Conservation (phyloP, 2,888 invertebrate genomes). For the Eueremaeus valkanovi region DNA sequence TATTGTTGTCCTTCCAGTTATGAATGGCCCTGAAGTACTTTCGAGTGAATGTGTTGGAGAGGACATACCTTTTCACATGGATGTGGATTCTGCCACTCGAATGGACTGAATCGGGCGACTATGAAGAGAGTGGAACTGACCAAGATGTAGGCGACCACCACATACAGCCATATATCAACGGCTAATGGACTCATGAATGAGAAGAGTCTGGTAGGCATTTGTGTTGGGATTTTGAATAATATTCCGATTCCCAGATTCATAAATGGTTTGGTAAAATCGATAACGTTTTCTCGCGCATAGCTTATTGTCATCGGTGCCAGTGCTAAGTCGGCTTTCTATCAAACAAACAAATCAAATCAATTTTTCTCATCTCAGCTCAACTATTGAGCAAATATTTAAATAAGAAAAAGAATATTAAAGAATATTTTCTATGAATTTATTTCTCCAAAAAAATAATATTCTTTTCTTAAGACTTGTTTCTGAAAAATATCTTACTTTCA, state of each 20-base stretch:
- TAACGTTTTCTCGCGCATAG: conserved; percentile 87
- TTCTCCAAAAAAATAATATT: background rate
- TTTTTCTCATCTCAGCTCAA: background rate
- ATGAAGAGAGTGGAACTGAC: conserved; percentile 92
- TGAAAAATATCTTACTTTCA: conserved; percentile 44
- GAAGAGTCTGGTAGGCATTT: conserved; percentile 79
- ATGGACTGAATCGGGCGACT: conserved; percentile 91
- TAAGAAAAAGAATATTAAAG: background rate
- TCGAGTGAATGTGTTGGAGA: no score
- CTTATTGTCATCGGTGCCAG: conserved; percentile 97
- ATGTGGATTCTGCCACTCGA: conserved; percentile 57
- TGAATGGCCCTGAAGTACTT: background rate
- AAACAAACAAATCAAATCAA: background rate
- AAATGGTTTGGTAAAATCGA: conserved; percentile 97
- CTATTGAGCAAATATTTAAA: background rate
- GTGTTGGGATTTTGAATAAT: conserved; percentile 73
- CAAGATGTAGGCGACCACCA: conserved; percentile 85
- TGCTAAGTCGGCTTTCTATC: conserved; percentile 66
- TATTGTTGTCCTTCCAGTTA: background rate
- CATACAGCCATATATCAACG: conserved; percentile 92
- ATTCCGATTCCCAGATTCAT: conserved; percentile 71
- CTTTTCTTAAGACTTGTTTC: background rate
- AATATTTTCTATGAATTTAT: background rate
- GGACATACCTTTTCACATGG: conserved; percentile 50
- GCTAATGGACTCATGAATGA: conserved; percentile 95